Conservation (phyloP, 2,797 vertebrate genomes). For the Ammospiza maritima region DNA sequence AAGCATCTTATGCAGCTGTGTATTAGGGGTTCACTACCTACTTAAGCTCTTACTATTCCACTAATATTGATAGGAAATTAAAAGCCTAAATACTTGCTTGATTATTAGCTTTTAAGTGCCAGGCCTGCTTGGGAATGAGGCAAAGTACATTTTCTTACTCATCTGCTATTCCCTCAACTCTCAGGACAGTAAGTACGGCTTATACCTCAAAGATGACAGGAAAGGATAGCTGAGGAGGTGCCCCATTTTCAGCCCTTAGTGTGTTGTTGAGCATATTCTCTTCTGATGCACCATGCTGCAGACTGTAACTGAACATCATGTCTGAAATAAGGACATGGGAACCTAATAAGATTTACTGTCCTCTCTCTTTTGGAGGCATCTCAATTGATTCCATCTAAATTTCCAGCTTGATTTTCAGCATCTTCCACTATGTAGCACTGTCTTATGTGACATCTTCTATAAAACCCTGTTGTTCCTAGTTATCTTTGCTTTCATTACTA, state of each 20-base stretch:
- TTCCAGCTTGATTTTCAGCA: not conserved
- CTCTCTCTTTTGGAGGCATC: not conserved
- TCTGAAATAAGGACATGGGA: not conserved
- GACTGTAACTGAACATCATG: not conserved
- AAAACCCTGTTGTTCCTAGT: not conserved
- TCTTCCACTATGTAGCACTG: not conserved
- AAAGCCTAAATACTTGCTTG: not conserved
- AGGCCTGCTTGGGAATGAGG: not conserved
- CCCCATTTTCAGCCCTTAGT: not conserved
- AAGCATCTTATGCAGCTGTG: not conserved
- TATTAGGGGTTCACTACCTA: not conserved
- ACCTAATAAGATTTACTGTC: not conserved
- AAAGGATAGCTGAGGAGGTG: not conserved
- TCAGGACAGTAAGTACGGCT: not conserved
- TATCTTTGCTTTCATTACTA: not conserved
- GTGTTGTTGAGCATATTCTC: not conserved
- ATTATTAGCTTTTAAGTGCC: not conserved
- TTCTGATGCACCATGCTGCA: not conserved
- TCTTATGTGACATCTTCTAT: not conserved
- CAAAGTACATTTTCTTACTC: not conserved
- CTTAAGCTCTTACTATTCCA: not conserved
- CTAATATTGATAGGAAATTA: not conserved
- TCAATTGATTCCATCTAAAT: not conserved
- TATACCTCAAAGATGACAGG: not conserved
- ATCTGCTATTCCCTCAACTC: not conserved